A percentile compares a stretch with the other conserved stretches of the same genome.
These are phyloP conservation scores for Ageneiosus marmoratus DNA, from an alignment of 2,113 vertebrate genomes.

Conservation along the genomic window DNA sequence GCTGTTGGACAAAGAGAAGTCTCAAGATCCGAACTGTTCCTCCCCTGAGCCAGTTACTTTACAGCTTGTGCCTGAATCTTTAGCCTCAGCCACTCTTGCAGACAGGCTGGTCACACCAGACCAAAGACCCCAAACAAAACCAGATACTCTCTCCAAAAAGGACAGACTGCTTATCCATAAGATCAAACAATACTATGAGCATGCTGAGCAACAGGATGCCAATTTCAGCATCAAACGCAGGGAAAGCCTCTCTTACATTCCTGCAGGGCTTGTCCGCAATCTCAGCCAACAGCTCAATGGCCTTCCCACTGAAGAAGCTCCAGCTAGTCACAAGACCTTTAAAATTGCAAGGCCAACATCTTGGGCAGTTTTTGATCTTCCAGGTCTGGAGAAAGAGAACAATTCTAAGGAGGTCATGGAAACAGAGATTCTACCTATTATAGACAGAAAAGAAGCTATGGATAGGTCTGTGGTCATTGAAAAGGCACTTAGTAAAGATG, in stretches of 20 bases:
- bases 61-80: slow-evolving; percentile 1
- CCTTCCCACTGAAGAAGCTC: slow-evolving; percentile 65
- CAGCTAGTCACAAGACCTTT: slow-evolving; percentile 47
- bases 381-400: slow-evolving; percentile 61
- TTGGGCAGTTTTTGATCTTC: slow-evolving; percentile 76
- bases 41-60: slow-evolving; percentile 34
- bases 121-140: slow-evolving; percentile 61
- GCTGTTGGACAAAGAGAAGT: slow-evolving; percentile 62
- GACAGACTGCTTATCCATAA: slow-evolving; percentile 87
- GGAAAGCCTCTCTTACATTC: slow-evolving; percentile 93
- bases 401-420: slow-evolving; percentile 1
- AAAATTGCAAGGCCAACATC: slow-evolving; percentile 68
- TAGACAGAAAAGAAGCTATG: slow-evolving; percentile 32
- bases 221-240: slow-evolving; percentile 84
- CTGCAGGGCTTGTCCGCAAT: slow-evolving; percentile 87
- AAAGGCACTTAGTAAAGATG: slow-evolving; percentile 56
- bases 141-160: slow-evolving; percentile 79
- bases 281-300: slow-evolving; percentile 81
- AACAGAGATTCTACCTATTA: slow-evolving; percentile 15
- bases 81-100: slow-evolving; percentile 36
- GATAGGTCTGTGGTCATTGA: slow-evolving; percentile 38
- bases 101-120: slow-evolving; percentile 59
- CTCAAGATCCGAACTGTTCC: slow-evolving; percentile 42
- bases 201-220: slow-evolving; percentile 81
- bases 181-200: slow-evolving; percentile 88